phyloP scores from a whole-genome alignment of 2,888 invertebrate genomes.

The Danaus chrysippus region DNA sequence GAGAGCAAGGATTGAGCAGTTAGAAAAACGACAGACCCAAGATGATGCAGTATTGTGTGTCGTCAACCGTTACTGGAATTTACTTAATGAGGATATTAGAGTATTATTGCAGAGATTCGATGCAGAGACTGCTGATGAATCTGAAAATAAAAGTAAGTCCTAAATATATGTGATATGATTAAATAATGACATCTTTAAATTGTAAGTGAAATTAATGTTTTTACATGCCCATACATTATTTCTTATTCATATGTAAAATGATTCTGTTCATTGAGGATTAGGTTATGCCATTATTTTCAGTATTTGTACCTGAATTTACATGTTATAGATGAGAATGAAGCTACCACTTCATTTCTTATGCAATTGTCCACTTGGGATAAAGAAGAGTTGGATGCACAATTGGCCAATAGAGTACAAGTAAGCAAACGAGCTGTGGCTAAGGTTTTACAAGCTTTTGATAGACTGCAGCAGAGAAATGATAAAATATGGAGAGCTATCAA shows the following conservation, averaged over 20 bases:
- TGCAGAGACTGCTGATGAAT: conserved; percentile 97
- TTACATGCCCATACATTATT: not conserved
- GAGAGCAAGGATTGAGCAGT: conserved; percentile 93
- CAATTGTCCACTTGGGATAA: conserved; percentile 98
- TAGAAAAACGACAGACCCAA: conserved; percentile 96
- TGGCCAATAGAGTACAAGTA: conserved; percentile 97
- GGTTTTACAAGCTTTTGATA: conserved; percentile 97
- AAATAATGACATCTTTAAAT: not conserved
- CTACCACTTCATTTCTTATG: conserved; percentile 96
- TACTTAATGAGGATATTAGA: conserved; percentile 97
- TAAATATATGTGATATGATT: not conserved
- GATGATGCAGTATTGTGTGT: conserved; percentile 99
- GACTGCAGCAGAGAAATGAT: conserved; percentile 96
- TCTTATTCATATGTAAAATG: not conserved
- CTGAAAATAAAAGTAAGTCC: conserved; percentile 91
- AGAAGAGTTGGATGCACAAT: conserved; percentile 96
- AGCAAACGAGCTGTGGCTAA: conserved; percentile 98
- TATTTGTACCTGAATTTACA: conserved; percentile 29
- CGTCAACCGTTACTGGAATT: conserved; percentile 98
- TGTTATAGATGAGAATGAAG: conserved; percentile 93
- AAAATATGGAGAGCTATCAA: conserved; percentile 94
- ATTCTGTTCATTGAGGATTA: conserved; percentile 3
- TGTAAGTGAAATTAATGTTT: not conserved
- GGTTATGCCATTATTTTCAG: conserved; percentile 27
- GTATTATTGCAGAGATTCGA: conserved; percentile 97